Percentiles rank a stretch among this genome's conserved stretches.
Evolutionary conservation across 2,888 invertebrate species (phyloP).

Genomic region (Trachelus stipa): DNA sequence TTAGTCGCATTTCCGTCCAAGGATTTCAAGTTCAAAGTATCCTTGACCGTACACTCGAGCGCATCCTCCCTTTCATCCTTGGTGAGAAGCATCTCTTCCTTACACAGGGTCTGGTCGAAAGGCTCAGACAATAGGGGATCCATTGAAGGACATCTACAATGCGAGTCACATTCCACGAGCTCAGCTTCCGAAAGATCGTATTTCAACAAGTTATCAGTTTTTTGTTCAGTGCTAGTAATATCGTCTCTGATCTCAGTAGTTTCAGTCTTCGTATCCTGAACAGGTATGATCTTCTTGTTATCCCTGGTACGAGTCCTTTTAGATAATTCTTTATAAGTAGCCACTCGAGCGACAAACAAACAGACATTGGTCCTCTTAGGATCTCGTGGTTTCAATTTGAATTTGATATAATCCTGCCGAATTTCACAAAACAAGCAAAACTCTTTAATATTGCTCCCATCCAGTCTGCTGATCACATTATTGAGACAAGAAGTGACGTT

Average conservation of each 20-base stretch:
- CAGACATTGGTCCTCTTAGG: neutral
- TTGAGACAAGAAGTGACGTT: conserved; percentile 40
- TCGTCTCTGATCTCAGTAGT: neutral
- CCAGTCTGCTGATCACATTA: conserved; percentile 26
- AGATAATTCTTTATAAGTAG: conserved; percentile 31
- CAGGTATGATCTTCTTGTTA: neutral
- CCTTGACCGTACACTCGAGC: neutral
- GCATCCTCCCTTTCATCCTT: neutral
- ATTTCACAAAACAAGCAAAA: conserved; percentile 41
- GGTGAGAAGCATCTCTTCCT: neutral
- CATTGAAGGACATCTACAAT: conserved; percentile 12
- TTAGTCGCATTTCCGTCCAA: neutral
- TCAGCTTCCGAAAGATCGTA: conserved; percentile 5
- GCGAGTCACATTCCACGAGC: conserved; percentile 22
- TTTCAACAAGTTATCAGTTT: neutral
- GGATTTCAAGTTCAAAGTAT: neutral
- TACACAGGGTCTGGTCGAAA: neutral
- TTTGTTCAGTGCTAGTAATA: neutral
- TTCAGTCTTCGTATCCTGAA: neutral
- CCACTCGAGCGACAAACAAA: conserved; percentile 36
- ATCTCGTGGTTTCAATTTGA: conserved; percentile 33
- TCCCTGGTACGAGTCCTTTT: conserved; percentile 2
- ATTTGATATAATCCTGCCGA: conserved; percentile 34
- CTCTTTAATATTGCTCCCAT: conserved; percentile 30
- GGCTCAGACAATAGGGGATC: neutral